Percentiles rank a stretch among this genome's conserved stretches.
These are phyloP conservation scores for Larimichthys polyactis DNA, from an alignment of 2,113 vertebrate genomes.

Conservation along the genomic window DNA sequence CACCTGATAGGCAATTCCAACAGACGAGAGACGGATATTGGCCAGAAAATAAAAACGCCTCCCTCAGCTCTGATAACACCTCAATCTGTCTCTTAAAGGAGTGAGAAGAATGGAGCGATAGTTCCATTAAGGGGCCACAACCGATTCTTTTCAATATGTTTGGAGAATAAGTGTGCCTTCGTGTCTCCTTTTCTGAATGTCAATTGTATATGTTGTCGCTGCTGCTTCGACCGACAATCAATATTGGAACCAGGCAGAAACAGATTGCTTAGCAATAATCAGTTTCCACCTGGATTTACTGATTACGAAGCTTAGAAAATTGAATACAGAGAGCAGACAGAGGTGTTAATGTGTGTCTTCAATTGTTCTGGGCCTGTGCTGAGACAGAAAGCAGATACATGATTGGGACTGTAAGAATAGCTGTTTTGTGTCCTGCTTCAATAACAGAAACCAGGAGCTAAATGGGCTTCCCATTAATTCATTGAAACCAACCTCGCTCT, in stretches of 20 bases:
- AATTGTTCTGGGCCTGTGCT: neutral
- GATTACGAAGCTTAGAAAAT: slow-evolving; percentile 33
- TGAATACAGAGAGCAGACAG: slow-evolving; percentile 8
- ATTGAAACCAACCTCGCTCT: neutral
- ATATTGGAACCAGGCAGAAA: slow-evolving; percentile 42
- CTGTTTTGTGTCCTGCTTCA: slow-evolving; percentile 19
- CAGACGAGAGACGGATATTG: slow-evolving; percentile 38
- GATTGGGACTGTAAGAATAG: slow-evolving; percentile 9
- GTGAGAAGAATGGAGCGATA: slow-evolving; percentile 31
- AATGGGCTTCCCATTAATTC: slow-evolving; percentile 3
- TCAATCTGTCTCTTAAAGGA: slow-evolving; percentile 66
- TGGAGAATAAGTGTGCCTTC: slow-evolving; percentile 21
- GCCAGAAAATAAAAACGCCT: slow-evolving; percentile 60
- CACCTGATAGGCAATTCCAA: slow-evolving; percentile 56
- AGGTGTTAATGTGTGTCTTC: slow-evolving; percentile 28
- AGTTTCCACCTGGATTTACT: slow-evolving; percentile 32
- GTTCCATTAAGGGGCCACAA: slow-evolving; percentile 51
- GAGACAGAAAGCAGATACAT: neutral
- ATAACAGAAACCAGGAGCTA: slow-evolving; percentile 27
- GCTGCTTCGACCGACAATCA: slow-evolving; percentile 8
- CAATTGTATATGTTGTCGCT: slow-evolving; percentile 33
- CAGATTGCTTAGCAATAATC: slow-evolving; percentile 44
- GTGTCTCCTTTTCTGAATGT: slow-evolving; percentile 39
- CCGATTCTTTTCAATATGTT: slow-evolving; percentile 48
- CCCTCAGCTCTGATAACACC: slow-evolving; percentile 64